Conservation (phyloP, 2,797 vertebrate species). For the Coreius guichenoti region DNA sequence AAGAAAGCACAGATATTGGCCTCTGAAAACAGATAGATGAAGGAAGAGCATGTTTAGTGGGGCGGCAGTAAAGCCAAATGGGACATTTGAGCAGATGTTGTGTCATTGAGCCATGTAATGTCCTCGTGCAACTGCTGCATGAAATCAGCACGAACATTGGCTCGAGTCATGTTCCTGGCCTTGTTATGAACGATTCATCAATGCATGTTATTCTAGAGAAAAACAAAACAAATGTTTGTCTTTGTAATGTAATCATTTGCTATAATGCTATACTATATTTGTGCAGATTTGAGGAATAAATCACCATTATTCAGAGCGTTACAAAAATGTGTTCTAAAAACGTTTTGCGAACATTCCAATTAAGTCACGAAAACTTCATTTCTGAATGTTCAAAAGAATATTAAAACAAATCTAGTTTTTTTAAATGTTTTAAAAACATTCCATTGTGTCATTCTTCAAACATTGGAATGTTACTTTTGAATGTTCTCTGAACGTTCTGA, state of each 20-base stretch:
- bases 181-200: neutral
- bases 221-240: neutral
- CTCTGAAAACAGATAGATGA: neutral
- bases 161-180: neutral
- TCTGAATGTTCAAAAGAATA: no score
- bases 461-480: no score
- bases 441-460: no score
- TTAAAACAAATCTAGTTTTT: no score
- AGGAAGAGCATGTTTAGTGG: neutral
- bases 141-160: neutral
- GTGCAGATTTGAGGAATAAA: neutral
- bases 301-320: neutral
- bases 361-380: no score
- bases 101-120: slow-evolving; percentile 22
- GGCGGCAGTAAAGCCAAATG: neutral
- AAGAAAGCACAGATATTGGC: neutral
- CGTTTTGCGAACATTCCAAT: no score
- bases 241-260: neutral
- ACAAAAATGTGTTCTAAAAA: no score
- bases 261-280: neutral
- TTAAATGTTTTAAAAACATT: no score
- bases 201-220: neutral
- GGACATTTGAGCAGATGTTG: slow-evolving; percentile 33
- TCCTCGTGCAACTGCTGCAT: slow-evolving; percentile 18
- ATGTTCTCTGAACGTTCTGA: no score